Percentiles rank a stretch among this genome's conserved stretches.
These are phyloP conservation scores for Brachionus rotundiformis DNA, from an alignment of 1,140 invertebrate genomes.

Conservation along the genomic window DNA sequence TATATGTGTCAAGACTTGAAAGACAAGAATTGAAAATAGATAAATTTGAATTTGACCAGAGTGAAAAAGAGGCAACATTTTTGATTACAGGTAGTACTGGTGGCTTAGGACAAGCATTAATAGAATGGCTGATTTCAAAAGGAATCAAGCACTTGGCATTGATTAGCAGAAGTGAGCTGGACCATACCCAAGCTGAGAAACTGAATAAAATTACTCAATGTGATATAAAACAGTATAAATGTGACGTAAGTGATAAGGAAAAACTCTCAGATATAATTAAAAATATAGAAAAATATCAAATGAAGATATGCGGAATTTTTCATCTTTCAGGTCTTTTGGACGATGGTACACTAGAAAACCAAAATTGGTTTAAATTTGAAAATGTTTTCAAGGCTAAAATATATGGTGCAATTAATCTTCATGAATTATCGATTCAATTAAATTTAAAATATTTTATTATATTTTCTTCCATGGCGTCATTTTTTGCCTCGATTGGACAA, in stretches of 20 bases:
- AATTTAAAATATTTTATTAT: constrained; percentile 53
- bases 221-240: constrained; percentile 68
- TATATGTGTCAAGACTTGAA: neutral
- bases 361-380: constrained; percentile 77
- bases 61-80: constrained; percentile 65
- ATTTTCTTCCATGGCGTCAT: constrained; percentile 53
- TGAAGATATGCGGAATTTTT: constrained; percentile 83
- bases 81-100: constrained; percentile 84
- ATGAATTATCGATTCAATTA: neutral
- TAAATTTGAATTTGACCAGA: neutral
- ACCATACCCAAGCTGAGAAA: neutral
- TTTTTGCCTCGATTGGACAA: constrained; percentile 53
- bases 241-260: constrained; percentile 74
- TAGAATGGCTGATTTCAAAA: constrained; percentile 84
- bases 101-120: constrained; percentile 88
- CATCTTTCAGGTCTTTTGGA: constrained; percentile 84
- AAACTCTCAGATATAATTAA: constrained; percentile 71
- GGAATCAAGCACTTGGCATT: constrained; percentile 81
- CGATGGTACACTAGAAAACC: constrained; percentile 85
- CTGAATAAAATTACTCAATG: neutral
- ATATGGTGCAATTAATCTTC: neutral
- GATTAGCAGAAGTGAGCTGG: constrained; percentile 60
- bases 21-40: neutral
- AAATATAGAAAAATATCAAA: constrained; percentile 59
- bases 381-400: constrained; percentile 68